Percentiles rank a stretch among this genome's conserved stretches.
phyloP scores from a whole-genome alignment of 2,888 invertebrate species.

The Troilus luridus region DNA sequence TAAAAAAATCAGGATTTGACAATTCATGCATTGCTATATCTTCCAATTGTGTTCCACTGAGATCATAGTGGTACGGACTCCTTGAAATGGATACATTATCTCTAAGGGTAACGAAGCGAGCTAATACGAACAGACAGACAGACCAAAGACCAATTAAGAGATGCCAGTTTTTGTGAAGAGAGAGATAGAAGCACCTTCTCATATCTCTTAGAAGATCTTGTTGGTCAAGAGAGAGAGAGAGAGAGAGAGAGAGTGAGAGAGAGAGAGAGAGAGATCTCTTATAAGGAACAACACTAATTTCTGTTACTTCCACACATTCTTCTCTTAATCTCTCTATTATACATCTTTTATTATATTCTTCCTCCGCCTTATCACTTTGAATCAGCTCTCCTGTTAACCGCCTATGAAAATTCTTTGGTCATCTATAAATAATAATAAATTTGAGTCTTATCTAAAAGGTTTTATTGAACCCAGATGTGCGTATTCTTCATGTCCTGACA shows the following conservation, averaged over 20 bases:
- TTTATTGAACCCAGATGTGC: not conserved
- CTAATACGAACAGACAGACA: constrained; percentile 3
- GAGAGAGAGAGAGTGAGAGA: not conserved
- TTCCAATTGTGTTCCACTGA: not conserved
- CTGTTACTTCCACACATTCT: constrained; percentile 48
- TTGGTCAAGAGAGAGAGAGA: not conserved
- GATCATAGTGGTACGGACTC: not conserved
- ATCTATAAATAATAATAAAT: not conserved
- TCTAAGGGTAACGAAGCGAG: not conserved
- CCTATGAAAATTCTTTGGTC: not conserved
- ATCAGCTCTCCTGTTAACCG: not conserved
- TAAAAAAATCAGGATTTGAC: too few relatives aligned
- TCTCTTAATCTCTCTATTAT: constrained; percentile 47
- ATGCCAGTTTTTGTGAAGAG: constrained; percentile 5
- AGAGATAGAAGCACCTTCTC: not conserved
- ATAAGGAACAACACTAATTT: constrained; percentile 17
- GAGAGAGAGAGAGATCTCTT: not conserved
- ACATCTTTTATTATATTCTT: not conserved
- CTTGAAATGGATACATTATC: not conserved
- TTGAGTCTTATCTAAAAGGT: not conserved
- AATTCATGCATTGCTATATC: too few relatives aligned
- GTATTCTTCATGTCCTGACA: not conserved
- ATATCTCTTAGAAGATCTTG: not conserved
- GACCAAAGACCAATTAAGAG: constrained; percentile 28
- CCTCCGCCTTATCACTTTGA: not conserved